A percentile compares a stretch with the other conserved stretches of the same genome.
phyloP scores from a whole-genome alignment of 2,113 vertebrate genomes.

The Eurystomus gularis region DNA sequence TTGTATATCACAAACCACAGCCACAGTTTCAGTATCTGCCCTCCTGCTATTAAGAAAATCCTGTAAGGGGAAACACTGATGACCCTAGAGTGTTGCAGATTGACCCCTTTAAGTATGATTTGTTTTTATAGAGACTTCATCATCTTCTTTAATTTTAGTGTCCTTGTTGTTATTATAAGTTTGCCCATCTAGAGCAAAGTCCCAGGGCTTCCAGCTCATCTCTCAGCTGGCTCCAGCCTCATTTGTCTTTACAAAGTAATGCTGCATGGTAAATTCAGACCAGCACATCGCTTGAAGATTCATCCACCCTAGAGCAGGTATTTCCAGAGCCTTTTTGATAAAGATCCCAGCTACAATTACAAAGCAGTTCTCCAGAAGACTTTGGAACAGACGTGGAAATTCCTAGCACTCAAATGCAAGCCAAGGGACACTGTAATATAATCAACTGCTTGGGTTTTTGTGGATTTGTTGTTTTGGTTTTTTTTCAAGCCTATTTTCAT shows the following conservation, averaged over 20 bases:
- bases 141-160: not conserved
- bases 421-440: not conserved
- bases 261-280: not conserved
- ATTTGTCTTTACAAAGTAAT: not conserved
- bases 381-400: not conserved
- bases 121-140: not conserved
- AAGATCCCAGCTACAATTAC: not conserved
- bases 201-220: not conserved
- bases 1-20: not conserved
- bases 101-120: not conserved
- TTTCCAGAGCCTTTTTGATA: not conserved
- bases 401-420: not conserved
- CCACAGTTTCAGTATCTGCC: not conserved
- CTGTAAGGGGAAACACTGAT: not conserved
- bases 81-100: not conserved
- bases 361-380: not conserved
- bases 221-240: not conserved
- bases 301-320: not conserved
- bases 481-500: not conserved
- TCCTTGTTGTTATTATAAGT: not conserved
- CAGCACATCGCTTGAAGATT: not conserved
- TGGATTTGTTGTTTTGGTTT: not conserved
- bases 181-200: constrained; percentile 5
- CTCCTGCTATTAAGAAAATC: not conserved
- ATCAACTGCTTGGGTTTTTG: not conserved